Conservation (phyloP, 2,113 vertebrate species). For the Callipepla squamata region DNA sequence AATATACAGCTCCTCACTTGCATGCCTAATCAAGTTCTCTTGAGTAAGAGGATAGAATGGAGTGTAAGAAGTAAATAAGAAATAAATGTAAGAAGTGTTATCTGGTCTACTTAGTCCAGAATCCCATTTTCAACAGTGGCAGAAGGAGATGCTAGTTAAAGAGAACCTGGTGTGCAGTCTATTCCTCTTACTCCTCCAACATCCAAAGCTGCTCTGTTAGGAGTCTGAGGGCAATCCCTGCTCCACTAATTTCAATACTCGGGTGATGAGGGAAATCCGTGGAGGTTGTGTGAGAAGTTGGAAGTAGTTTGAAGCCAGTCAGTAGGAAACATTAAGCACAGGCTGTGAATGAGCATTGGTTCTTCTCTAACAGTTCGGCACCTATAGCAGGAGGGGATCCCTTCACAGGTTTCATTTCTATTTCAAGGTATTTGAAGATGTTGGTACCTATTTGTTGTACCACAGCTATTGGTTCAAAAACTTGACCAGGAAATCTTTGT, state of each 20-base stretch:
- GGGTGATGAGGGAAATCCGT: neutral
- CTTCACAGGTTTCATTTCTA: neutral
- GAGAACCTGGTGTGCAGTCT: neutral
- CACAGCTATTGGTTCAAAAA: neutral
- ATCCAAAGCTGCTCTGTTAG: neutral
- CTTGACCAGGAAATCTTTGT: neutral
- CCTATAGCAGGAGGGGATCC: neutral
- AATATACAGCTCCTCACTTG: neutral
- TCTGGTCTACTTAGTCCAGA: neutral
- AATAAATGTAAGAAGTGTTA: neutral
- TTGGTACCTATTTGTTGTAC: neutral
- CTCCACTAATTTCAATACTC: neutral
- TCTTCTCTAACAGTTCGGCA: neutral
- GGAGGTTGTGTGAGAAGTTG: neutral
- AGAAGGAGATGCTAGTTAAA: neutral
- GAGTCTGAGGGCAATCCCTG: neutral
- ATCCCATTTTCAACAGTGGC: neutral
- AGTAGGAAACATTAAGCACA: neutral
- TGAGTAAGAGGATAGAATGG: neutral
- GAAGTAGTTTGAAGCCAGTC: neutral
- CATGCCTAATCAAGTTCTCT: neutral
- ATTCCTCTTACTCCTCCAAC: neutral
- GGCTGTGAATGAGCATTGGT: neutral
- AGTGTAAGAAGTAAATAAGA: neutral
- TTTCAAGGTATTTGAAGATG: neutral